phyloP scores from a whole-genome alignment of 2,888 invertebrate genomes.

The Eupithecia tripunctaria region DNA sequence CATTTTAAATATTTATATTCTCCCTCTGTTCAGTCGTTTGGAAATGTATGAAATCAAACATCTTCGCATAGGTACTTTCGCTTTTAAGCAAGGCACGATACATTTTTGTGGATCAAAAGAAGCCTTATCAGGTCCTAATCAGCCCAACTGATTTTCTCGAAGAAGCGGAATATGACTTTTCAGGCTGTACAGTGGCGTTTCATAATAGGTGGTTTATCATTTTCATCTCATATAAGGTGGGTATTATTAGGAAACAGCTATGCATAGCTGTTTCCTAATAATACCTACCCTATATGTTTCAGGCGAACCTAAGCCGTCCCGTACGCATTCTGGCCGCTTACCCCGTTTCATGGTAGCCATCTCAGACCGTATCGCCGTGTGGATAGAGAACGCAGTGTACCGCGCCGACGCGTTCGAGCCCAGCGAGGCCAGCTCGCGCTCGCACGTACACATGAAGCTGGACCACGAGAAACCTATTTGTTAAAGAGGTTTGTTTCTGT shows the following conservation, averaged over 20 bases:
- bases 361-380: conserved; percentile 80
- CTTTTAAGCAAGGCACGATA: no score
- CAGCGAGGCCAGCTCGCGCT: conserved; percentile 48
- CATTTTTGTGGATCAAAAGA: no score
- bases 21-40: no score
- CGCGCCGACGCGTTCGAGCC: conserved; percentile 72
- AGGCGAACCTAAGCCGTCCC: conserved; percentile 78
- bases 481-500: conserved; percentile 8
- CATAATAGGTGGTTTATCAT: no score
- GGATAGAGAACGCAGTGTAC: conserved; percentile 80
- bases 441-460: conserved; percentile 69
- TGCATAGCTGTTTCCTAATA: neutral
- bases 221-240: no score
- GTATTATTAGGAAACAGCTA: neutral
- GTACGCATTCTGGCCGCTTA: conserved; percentile 73
- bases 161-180: neutral
- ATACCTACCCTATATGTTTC: conserved; percentile 9
- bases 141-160: neutral
- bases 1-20: no score
- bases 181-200: no score
- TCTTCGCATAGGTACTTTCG: no score
- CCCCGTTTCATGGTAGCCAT: conserved; percentile 82
- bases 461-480: conserved; percentile 68
- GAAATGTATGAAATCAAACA: no score
- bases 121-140: no score